Conservation (phyloP, 1,140 invertebrate genomes). For the Zaprionus capensis region DNA sequence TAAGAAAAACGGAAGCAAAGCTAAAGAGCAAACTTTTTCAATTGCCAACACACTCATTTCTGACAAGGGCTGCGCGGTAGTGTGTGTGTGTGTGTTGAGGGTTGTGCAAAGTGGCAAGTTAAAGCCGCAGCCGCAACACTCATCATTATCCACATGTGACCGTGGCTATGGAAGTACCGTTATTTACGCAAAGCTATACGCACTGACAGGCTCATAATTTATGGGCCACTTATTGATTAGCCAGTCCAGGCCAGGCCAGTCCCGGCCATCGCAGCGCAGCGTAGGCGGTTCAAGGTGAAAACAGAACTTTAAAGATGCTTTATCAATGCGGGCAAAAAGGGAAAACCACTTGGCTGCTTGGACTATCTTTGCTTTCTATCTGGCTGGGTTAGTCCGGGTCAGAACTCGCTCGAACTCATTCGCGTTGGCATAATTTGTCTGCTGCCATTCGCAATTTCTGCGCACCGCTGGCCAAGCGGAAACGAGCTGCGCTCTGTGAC, state of each 20-base stretch:
- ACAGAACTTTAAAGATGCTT: constrained; percentile 48
- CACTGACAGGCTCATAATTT: constrained; percentile 76
- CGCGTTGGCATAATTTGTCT: constrained; percentile 52
- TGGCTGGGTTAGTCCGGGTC: not conserved
- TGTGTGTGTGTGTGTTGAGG: not conserved
- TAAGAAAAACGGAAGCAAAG: constrained; percentile 45
- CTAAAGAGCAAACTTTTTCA: constrained; percentile 71
- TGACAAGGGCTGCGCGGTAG: not conserved
- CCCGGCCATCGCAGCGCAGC: not conserved
- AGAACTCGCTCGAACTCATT: constrained; percentile 25
- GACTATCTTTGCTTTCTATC: not conserved
- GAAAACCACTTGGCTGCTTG: not conserved
- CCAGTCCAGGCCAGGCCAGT: not conserved
- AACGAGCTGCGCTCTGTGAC: constrained; percentile 62
- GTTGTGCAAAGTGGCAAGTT: constrained; percentile 30
- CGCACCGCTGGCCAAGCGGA: constrained; percentile 62
- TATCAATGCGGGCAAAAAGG: constrained; percentile 32
- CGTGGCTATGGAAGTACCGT: constrained; percentile 40
- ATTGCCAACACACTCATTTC: constrained; percentile 49
- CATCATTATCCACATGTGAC: constrained; percentile 69
- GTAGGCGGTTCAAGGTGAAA: constrained; percentile 35
- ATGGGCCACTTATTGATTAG: constrained; percentile 78
- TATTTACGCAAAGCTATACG: constrained; percentile 60
- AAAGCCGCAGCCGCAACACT: constrained; percentile 36
- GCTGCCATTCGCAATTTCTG: constrained; percentile 41